These are phyloP conservation scores for Tanypteryx hageni DNA, from an alignment of 2,888 invertebrate species.

Conservation along the genomic window DNA sequence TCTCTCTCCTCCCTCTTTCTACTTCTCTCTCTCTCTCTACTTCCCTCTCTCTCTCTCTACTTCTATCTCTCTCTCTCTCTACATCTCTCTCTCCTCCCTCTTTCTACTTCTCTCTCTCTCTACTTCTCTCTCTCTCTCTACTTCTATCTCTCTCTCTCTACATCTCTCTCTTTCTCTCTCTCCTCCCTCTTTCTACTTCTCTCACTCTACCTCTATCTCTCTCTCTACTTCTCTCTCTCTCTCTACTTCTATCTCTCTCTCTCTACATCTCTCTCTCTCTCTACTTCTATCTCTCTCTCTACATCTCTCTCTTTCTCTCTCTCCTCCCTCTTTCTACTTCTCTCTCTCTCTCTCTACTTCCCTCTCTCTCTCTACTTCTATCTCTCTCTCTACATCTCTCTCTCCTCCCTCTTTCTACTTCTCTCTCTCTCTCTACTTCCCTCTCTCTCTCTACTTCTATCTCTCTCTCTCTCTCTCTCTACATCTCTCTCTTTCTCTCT, in stretches of 20 bases:
- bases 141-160: too few relatives aligned
- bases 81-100: background rate
- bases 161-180: too few relatives aligned
- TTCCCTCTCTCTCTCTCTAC: too few relatives aligned
- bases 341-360: background rate
- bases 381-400: constrained; percentile 41
- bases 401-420: background rate
- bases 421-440: background rate
- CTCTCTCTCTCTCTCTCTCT: background rate
- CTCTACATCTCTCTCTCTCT: too few relatives aligned
- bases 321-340: background rate
- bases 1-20: background rate
- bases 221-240: too few relatives aligned
- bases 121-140: background rate
- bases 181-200: too few relatives aligned
- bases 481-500: too few relatives aligned
- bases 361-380: too few relatives aligned
- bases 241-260: background rate
- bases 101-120: too few relatives aligned
- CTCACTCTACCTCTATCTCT: background rate
- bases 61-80: background rate
- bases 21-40: background rate
- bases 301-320: too few relatives aligned
- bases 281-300: background rate
- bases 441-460: too few relatives aligned